Evolutionary conservation across 2,797 vertebrate genomes (phyloP), one percentile per base, ranked within the genome.

Genomic region (Coluber constrictor): DNA sequence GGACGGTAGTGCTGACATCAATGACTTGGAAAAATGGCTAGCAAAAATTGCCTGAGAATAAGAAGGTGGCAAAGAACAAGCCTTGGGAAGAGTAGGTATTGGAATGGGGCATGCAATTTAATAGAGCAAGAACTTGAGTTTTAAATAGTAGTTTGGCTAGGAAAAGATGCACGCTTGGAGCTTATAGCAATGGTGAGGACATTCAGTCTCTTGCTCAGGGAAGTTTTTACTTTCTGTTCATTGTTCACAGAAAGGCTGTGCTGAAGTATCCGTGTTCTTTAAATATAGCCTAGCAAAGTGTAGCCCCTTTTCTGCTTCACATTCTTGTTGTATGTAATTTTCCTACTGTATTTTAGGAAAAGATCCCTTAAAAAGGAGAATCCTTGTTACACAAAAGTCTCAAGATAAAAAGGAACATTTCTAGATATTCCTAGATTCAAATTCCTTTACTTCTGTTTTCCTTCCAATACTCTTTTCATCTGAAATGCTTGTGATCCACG

Each of bases 11-110:
- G 98, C 98, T 0, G 98, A 99, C 94, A 96, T 99, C 0, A 96
- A 98, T 91, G 97, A 89, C 93, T 94, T 99, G 3, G 98, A 99
- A 97, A 98, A 97, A 54, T 98, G 98, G 97, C 97, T 99, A 96
- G 97, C 98, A 47, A 99, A 98, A 94, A 96, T 99, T 0, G 98
- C 97, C 94, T 98, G 96, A 98, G 1, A 0, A 51, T 91, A 92
- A 70, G 60, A 47, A 74, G 37, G 59, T 37, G 51, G 13, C 90
- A 74, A 91, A 94, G 63, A 43, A 43, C 7, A 32, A 0, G 60
- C 25, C 11, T 83, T 90, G 94, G 89, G 60, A 37, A 94, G 94
- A 54, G 57, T 32, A 32, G 93, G 93, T 59, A 86, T 94, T 29
- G 93, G 66, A 93, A 95, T 60, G 8, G 23, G 59, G 27, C 56